Base-by-base conservation (phyloP, 2,888 invertebrate genomes). In the Caenorhabditis auriculariae region DNA sequence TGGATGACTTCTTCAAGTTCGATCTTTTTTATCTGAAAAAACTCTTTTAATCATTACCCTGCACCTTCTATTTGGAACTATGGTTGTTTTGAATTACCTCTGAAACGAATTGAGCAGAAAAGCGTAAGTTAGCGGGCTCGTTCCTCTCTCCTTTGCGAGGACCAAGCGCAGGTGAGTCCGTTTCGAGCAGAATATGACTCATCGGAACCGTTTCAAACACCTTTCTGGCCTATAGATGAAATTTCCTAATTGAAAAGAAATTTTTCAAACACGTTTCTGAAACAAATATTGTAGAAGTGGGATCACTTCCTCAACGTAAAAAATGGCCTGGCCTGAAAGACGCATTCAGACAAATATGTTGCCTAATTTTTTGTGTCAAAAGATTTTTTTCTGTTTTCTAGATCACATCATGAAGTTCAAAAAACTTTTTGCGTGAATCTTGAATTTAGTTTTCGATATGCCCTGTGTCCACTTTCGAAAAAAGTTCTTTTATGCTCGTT, bases 101-200 rank as follows among this genome's bases (percentile, higher is more conserved):
- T 4, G 84, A 82, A 23, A 84, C 81, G 52, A 82, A 80, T 49
- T 83, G 77, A 60, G 82, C 83, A 3, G 82, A 79, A 4, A 83
- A 60, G 0, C 27, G 26, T 5, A 83, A 70, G 64, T 84, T 84
- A 1, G 72, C 54, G 4, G 84, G 84, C 35, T 76, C 82, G 67
- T 84, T 84, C 45, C 82, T 57, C 12, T 67, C 77, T 5, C 64
- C 61, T 48, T 60, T 67, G 15, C 24, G 35, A 4, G 83, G 83
- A 9, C 83, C 83, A 3, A 85, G 74, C 5, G 83, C 84, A 3
- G 84, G 84, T 0, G 84, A 83, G 58, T 84, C 84, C 4, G 84
- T 84, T 69, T 84, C 84, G 27, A 84, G 65, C n/a, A 84, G 63
- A 2, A 84, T 68, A 35, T 79, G 78, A 5, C 82, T 81, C 1